A percentile compares a stretch with the other conserved stretches of the same genome.
Evolutionary conservation across 1,140 invertebrate genomes (phyloP).

Genomic region (Heliconius nattereri): DNA sequence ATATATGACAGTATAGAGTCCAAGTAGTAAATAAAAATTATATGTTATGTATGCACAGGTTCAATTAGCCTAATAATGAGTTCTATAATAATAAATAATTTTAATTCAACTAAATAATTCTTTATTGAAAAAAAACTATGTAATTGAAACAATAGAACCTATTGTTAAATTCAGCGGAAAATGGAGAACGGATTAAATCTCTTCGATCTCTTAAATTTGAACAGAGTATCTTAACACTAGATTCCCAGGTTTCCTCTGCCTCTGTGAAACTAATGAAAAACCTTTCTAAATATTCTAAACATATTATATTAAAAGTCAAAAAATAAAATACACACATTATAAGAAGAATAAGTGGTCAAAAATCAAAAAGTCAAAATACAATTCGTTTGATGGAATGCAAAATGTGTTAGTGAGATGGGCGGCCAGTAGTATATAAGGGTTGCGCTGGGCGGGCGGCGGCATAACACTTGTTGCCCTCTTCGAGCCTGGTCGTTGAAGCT

Average conservation of each 20-base stretch:
- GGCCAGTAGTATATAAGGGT: slow-evolving; percentile 60
- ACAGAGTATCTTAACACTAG: too few relatives aligned
- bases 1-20: neutral
- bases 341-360: neutral
- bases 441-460: slow-evolving; percentile 55
- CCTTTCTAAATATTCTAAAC: too few relatives aligned
- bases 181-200: too few relatives aligned
- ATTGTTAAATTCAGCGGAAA: neutral
- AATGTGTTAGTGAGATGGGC: slow-evolving; percentile 68
- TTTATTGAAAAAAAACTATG: too few relatives aligned
- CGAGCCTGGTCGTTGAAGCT: slow-evolving; percentile 45
- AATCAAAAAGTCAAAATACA: slow-evolving; percentile 18
- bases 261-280: too few relatives aligned
- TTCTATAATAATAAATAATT: too few relatives aligned
- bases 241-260: too few relatives aligned
- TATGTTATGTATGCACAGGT: too few relatives aligned
- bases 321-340: neutral
- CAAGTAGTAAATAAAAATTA: neutral
- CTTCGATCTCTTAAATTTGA: too few relatives aligned
- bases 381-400: slow-evolving; percentile 65
- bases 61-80: too few relatives aligned
- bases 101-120: too few relatives aligned
- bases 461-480: slow-evolving; percentile 69
- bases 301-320: neutral
- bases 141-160: neutral